Evolutionary conservation across 2,888 invertebrate genomes (phyloP).

Genomic region (Agrochola macilenta): DNA sequence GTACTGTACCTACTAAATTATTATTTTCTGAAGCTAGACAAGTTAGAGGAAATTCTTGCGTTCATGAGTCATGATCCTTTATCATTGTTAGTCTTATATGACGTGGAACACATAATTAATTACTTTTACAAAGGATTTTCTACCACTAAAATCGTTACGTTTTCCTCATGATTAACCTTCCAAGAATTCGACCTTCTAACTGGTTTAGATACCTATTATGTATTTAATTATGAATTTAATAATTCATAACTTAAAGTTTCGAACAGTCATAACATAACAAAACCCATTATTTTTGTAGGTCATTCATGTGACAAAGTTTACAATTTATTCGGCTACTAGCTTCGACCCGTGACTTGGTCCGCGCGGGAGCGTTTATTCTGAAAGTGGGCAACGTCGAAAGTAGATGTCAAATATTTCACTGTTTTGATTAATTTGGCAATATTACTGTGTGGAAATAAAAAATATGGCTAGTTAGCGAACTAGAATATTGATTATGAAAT

Average conservation of each 20-base stretch:
- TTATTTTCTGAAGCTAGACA: not conserved
- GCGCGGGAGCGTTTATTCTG: too few relatives aligned
- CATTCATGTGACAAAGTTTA: not conserved
- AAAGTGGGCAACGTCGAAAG: too few relatives aligned
- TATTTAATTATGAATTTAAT: not conserved
- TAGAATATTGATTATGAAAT: too few relatives aligned
- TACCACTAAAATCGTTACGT: not conserved
- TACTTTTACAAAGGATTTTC: not conserved
- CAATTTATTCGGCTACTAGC: not conserved
- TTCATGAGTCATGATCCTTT: conserved; percentile 23
- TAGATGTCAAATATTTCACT: too few relatives aligned
- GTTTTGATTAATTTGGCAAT: too few relatives aligned
- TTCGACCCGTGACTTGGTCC: not conserved
- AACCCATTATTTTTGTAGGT: not conserved
- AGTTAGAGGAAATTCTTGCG: conserved; percentile 12
- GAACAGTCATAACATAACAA: not conserved
- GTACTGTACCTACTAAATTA: not conserved
- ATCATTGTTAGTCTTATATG: conserved; percentile 29
- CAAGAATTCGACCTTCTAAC: not conserved
- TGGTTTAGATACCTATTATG: not conserved
- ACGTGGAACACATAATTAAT: conserved; percentile 18
- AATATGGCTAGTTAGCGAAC: too few relatives aligned
- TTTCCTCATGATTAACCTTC: conserved; percentile 10
- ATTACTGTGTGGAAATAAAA: too few relatives aligned
- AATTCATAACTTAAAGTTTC: not conserved